A percentile compares a stretch with the other conserved stretches of the same genome.
Conservation (phyloP, 2,797 vertebrate species). For the Molossus alvarezi region DNA sequence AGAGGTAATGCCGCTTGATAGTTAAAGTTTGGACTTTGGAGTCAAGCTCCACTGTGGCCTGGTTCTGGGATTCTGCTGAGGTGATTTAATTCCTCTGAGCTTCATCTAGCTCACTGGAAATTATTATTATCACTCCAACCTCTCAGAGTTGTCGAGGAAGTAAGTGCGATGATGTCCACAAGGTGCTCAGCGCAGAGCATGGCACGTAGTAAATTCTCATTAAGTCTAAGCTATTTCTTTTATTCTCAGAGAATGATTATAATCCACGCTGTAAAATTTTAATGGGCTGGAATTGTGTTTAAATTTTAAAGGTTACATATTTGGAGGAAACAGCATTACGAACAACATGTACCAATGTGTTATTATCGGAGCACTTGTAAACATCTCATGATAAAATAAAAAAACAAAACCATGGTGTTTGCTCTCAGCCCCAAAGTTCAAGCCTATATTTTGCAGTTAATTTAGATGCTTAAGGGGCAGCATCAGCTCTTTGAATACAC, state of each 20-base stretch:
- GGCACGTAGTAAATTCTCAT: constrained; percentile 53
- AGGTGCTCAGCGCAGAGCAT: not conserved
- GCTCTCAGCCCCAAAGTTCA: constrained; percentile 61
- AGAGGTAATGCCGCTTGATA: not conserved
- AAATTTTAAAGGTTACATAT: constrained; percentile 65
- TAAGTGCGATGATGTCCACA: not conserved
- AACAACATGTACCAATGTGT: constrained; percentile 3
- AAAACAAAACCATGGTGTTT: not conserved
- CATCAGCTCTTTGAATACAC: not conserved
- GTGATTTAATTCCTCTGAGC: not conserved
- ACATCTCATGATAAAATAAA: constrained; percentile 68
- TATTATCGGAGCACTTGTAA: constrained; percentile 66
- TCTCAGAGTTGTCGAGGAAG: constrained; percentile 9
- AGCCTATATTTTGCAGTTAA: constrained; percentile 59
- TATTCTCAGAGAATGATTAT: constrained; percentile 53
- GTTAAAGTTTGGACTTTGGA: constrained; percentile 34
- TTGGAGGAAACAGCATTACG: constrained; percentile 40
- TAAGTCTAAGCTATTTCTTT: constrained; percentile 67
- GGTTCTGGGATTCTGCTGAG: not conserved
- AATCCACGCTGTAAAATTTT: constrained; percentile 59
- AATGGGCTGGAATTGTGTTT: constrained; percentile 46
- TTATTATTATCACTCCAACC: not conserved
- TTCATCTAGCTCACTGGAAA: not conserved
- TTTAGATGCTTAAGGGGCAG: constrained; percentile 19
- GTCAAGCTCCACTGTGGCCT: not conserved